Base-by-base conservation (phyloP, 23 tunicate species). In the Ciona savignyi region DNA sequence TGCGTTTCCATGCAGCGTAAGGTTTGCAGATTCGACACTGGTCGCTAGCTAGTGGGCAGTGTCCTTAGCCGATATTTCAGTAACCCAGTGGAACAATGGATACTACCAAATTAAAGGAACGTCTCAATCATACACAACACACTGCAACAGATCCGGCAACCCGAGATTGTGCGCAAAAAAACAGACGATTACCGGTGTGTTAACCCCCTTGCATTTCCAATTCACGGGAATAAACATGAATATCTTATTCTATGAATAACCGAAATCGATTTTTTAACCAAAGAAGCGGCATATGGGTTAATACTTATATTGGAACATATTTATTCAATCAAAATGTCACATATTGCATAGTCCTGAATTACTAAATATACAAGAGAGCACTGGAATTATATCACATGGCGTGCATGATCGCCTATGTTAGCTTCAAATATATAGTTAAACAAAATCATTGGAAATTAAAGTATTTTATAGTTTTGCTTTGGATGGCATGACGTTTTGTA, bases 401-500 rank as follows among this genome's bases (percentile, higher is more conserved):
- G 15, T 6, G 9, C 56, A 42, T 6, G 56, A 6, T 15, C 15
- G 11, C 56, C 9, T 9, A 6, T 42, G 15, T 42, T 42, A 6
- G 56, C 56, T 42, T 42, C 56, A 42, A 42, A 6, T 42, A 42
- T 6, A 9, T 6, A 6, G 15, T 42, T 9, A 42, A 15, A 42
- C 56, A 42, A 15, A 42, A 6, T 42, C 56, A 42, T 6, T 42
- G 15, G 11, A 42, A 42, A 42, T 42, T 9, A 42, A 6, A 6
- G 9, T 42, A 42, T 9, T 11, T 90, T 74, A 90, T 32, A 90
- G 1, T 70, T 90, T 90, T 25, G 97, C 75, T 65, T 84, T 83
- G 0, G 90, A 78, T 23, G 97, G 97, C 90, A 90, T 70, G 6
- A 90, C 74, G 49, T 34, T 90, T 34, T 76, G 82, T 23, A 90